Percentiles rank a stretch among this genome's conserved stretches.
Conservation (phyloP, 2,888 invertebrate species). For the Scrobipalpa costella region DNA sequence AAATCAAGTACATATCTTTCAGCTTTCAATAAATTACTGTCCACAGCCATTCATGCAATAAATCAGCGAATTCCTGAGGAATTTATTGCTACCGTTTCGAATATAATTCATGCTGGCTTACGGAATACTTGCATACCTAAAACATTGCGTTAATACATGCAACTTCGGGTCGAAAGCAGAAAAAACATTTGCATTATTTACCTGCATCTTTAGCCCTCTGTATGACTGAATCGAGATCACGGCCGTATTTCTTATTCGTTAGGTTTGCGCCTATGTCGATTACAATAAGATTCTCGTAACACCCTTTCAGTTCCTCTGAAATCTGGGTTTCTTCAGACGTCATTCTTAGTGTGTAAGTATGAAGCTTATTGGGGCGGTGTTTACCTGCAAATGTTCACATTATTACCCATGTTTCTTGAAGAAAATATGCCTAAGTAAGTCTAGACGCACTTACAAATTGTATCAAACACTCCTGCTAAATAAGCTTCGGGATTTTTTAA, state of each 20-base stretch:
- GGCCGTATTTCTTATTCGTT: slow-evolving; percentile 95
- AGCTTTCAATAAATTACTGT: slow-evolving; percentile 6
- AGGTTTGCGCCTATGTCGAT: slow-evolving; percentile 96
- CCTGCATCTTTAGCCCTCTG: slow-evolving; percentile 96
- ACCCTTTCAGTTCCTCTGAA: slow-evolving; percentile 85
- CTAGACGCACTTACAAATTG: slow-evolving; percentile 66
- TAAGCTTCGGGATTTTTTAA: slow-evolving; percentile 68
- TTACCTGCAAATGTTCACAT: slow-evolving; percentile 58
- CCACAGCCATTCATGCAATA: slow-evolving; percentile 12
- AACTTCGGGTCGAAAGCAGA: slow-evolving; percentile 32
- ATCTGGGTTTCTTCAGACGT: slow-evolving; percentile 78
- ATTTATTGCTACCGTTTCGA: slow-evolving; percentile 25
- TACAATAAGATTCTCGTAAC: slow-evolving; percentile 94
- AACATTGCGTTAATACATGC: slow-evolving; percentile 45
- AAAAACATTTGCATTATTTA: slow-evolving; percentile 48
- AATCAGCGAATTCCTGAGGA: slow-evolving; percentile 20
- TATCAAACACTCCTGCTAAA: slow-evolving; percentile 79
- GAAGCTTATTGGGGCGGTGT: slow-evolving; percentile 77
- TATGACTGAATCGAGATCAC: slow-evolving; percentile 95
- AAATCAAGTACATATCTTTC: neutral
- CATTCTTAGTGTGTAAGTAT: slow-evolving; percentile 66
- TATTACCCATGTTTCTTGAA: neutral
- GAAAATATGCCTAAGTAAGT: neutral
- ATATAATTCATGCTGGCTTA: slow-evolving; percentile 33
- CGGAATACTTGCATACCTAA: slow-evolving; percentile 39